Base-by-base conservation (phyloP, 2,888 invertebrate species). In the Drosophila antonietae region DNA sequence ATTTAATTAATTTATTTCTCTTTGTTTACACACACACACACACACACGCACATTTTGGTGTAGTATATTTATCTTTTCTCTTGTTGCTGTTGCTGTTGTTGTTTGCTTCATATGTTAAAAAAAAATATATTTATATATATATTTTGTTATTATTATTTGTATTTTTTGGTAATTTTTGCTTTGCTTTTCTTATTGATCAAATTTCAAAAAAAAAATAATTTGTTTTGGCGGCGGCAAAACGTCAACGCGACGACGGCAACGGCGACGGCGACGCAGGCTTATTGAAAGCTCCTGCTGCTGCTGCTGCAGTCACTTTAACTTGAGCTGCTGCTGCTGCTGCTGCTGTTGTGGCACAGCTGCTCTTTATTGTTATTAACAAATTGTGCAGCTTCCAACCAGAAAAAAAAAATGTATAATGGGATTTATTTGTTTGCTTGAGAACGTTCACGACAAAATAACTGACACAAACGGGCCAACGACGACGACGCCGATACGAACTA, bases 401-500 rank as follows among this genome's bases (percentile, higher is more conserved):
- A 47, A 37, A 39, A 41, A 41, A 56, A 56, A 14, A 56, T 8
- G 3, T 5, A 14, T n/a, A 41, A 41, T 33, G 31, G 39, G 23
- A 39, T 10, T 9, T 20, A 15, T 33, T 18, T 18, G 3, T 41
- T 41, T 18, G 18, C 7, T 15, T 20, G 62, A 66, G 53, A 67
- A 63, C 66, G 63, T 69, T 55, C 56, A 69, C 83, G 64, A 83
- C 79, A 49, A 59, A 67, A 76, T 61, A 76, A 58, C 66, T 57
- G 64, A 68, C 73, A 74, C 79, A 78, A 49, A 74, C 57, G 57
- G 44, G 57, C 44, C 63, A 51, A 68, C 73, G 72, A 89, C 90
- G 83, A 83, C 90, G 83, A 83, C 79, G 82, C 80, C 91, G 93
- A 92, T 91, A 92, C 91, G 92, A 92, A 93, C 92, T 91, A 90